Base-by-base conservation (phyloP, 2,797 vertebrate genomes). In the Leuciscus waleckii region DNA sequence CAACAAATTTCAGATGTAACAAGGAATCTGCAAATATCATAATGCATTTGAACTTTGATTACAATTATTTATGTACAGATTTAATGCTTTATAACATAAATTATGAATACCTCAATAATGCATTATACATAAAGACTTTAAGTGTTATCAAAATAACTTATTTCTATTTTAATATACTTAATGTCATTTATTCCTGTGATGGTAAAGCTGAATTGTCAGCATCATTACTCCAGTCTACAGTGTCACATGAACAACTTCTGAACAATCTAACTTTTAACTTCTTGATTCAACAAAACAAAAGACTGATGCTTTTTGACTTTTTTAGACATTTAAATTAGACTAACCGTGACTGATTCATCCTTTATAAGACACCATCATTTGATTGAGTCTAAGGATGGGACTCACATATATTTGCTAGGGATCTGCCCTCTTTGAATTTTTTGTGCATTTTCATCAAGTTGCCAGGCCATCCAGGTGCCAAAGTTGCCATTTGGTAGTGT, bases 391-490 rank as follows among this genome's bases (percentile, higher is more conserved):
- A 43, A 23, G 49, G 56, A 75, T 86, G 81, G 90, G 85, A 88
- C 97, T 94, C 91, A 99, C 98, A 99, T 98, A 21, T 97, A 99
- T 95, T 99, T 99, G 95, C 97, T 99, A 90, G 98, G 98, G 90
- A 99, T 97, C 92, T 98, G 98, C 23, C 98, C 98, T 68, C 97
- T 97, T 94, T 98, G 97, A 92, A 99, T 96, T 92, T 98, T 97
- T 93, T 98, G 98, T 79, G 97, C 98, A 21, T 97, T 98, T 93
- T 99, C 98, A 0, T 99, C 98, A 68, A 99, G 96, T 92, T 99
- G 98, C 98, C 98, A 99, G 85, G 97, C 97, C 97, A 98, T 98
- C 98, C 98, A 99, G 78, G 94, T 97, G 88, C 98, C 98, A 41
- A 99, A 98, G 84, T 94, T 96, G 87, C 98, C 98, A 91, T 97